These are phyloP conservation scores for Diorhabda carinulata DNA, from an alignment of 1,140 invertebrate species.

Conservation along the genomic window DNA sequence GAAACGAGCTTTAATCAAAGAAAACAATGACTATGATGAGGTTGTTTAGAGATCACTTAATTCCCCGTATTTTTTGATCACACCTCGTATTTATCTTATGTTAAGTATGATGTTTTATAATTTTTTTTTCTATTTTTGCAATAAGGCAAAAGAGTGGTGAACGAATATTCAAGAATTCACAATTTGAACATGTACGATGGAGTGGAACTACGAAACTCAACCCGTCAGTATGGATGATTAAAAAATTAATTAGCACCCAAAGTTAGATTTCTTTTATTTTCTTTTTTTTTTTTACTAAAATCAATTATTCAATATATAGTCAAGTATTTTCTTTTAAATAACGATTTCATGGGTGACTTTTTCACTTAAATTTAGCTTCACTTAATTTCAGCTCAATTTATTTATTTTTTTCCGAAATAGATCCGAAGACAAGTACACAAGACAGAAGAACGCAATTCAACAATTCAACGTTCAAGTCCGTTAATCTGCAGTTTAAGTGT, in stretches of 20 bases:
- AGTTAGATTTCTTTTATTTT: slow-evolving; percentile 24
- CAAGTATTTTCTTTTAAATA: neutral
- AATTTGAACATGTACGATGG: slow-evolving; percentile 69
- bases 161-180: slow-evolving; percentile 64
- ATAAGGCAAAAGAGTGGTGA: slow-evolving; percentile 54
- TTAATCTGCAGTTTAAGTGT: slow-evolving; percentile 44
- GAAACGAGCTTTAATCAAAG: too few relatives aligned
- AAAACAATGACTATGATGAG: too few relatives aligned
- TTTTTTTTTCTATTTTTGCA: slow-evolving; percentile 8
- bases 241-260: slow-evolving; percentile 42
- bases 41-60: too few relatives aligned
- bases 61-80: too few relatives aligned
- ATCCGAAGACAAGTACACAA: slow-evolving; percentile 42
- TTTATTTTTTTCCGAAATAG: slow-evolving; percentile 37
- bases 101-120: neutral
- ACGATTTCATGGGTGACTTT: neutral
- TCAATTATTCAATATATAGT: too few relatives aligned
- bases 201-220: slow-evolving; percentile 61
- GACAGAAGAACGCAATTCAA: slow-evolving; percentile 41
- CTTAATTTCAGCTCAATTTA: slow-evolving; percentile 14
- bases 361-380: neutral
- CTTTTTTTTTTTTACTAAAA: too few relatives aligned
- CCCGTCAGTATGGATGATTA: slow-evolving; percentile 68
- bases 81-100: too few relatives aligned
- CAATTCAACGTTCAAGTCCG: slow-evolving; percentile 40